A percentile compares a stretch with the other conserved stretches of the same genome.
Evolutionary conservation across 2,888 invertebrate genomes (phyloP).

Genomic region (Drosophila melanocephala): DNA sequence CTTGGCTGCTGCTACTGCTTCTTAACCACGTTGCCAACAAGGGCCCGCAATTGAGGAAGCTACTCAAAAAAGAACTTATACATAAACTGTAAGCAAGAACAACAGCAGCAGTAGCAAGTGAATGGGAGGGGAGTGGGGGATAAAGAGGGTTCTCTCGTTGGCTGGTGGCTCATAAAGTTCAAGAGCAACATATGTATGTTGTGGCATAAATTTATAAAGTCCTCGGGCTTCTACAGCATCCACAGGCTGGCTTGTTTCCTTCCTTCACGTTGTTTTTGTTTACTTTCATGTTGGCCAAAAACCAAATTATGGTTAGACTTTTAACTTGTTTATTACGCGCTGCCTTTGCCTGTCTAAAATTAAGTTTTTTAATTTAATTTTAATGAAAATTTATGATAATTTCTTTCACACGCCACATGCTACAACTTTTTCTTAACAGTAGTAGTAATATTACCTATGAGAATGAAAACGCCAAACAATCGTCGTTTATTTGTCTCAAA

Average conservation of each 20-base stretch:
- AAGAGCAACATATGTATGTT: constrained; percentile 82
- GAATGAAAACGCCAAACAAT: constrained; percentile 13
- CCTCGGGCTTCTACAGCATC: constrained; percentile 38
- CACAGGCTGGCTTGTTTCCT: constrained; percentile 4
- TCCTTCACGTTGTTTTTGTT: constrained; percentile 24
- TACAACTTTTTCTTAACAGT: constrained; percentile 9
- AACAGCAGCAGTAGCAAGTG: background rate
- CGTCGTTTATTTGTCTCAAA: constrained; percentile 61
- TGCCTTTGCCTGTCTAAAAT: constrained; percentile 41
- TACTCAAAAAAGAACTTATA: constrained; percentile 74
- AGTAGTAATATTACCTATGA: constrained; percentile 1
- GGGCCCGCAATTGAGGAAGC: constrained; percentile 71
- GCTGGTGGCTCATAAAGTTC: constrained; percentile 59
- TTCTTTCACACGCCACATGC: constrained; percentile 71
- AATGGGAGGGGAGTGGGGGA: background rate
- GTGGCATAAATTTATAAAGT: constrained; percentile 76
- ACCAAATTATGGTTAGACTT: constrained; percentile 84
- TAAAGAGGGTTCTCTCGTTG: constrained; percentile 13
- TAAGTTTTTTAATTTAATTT: constrained; percentile 81
- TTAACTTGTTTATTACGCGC: constrained; percentile 83
- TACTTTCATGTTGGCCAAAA: constrained; percentile 67
- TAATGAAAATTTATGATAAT: constrained; percentile 81
- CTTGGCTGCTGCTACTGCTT: constrained; percentile 41
- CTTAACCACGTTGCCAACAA: constrained; percentile 59
- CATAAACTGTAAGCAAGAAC: constrained; percentile 70